These are phyloP conservation scores for Caenorhabditis sp. DNA, from an alignment of 2,888 invertebrate genomes.

Conservation along the genomic window DNA sequence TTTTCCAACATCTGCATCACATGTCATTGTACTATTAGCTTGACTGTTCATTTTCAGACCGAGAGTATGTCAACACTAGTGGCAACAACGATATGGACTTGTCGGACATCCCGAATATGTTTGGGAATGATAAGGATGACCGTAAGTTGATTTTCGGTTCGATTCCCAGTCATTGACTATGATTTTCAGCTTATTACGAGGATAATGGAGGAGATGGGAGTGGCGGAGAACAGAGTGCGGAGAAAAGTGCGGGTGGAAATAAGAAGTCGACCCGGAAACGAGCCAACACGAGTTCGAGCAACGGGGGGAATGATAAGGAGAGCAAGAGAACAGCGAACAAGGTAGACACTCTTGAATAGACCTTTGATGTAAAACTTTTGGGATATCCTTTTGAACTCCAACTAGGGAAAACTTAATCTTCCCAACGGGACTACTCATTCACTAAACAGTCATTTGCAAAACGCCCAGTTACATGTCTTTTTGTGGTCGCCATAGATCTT, in stretches of 20 bases:
- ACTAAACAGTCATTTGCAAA: too few species aligned
- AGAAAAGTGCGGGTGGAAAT: not conserved
- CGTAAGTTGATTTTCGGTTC: constrained; percentile 13
- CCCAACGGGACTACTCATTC: too few species aligned
- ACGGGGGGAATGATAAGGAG: constrained; percentile 60
- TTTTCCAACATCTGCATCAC: not conserved
- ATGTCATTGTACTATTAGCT: not conserved
- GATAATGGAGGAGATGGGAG: not conserved
- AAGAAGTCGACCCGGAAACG: constrained; percentile 57
- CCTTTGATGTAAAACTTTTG: too few species aligned
- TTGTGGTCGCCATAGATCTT: too few species aligned
- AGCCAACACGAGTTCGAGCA: constrained; percentile 68
- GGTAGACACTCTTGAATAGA: constrained; percentile 24
- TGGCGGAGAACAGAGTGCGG: not conserved
- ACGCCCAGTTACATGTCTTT: too few species aligned
- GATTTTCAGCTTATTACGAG: constrained; percentile 27
- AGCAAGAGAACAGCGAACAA: constrained; percentile 70
- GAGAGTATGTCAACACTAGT: constrained; percentile 31
- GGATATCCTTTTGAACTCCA: too few species aligned
- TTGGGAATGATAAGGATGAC: constrained; percentile 34
- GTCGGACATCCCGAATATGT: constrained; percentile 34
- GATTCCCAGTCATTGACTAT: not conserved
- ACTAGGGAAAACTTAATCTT: too few species aligned
- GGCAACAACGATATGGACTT: constrained; percentile 35
- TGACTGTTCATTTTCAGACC: constrained; percentile 33